Evolutionary conservation across 2,888 invertebrate genomes (phyloP).

Genomic region (Andrena haemorrhoa): DNA sequence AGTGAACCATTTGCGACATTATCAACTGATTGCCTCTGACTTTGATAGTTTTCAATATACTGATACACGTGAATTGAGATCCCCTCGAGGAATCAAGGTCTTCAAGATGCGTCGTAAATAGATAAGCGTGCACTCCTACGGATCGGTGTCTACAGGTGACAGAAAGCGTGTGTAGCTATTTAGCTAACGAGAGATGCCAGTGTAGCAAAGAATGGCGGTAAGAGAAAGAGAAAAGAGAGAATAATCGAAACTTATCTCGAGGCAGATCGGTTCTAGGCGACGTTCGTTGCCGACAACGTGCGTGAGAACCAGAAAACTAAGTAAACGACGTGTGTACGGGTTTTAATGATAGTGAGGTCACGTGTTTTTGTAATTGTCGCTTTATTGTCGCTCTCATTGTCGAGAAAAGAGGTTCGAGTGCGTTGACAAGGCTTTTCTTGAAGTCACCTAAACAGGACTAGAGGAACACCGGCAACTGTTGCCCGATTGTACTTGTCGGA

Average conservation of each 20-base stretch:
- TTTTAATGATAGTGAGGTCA: constrained; percentile 55
- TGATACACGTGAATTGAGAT: background rate
- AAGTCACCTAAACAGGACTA: constrained; percentile 77
- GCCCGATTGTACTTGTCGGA: constrained; percentile 32
- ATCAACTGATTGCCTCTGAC: background rate
- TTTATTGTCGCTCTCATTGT: constrained; percentile 76
- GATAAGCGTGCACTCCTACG: constrained; percentile 59
- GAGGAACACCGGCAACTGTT: constrained; percentile 25
- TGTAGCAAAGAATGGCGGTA: constrained; percentile 30
- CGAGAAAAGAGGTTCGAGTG: constrained; percentile 46
- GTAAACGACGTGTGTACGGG: constrained; percentile 44
- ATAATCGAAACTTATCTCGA: constrained; percentile 78
- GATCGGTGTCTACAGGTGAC: constrained; percentile 47
- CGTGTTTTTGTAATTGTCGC: constrained; percentile 65
- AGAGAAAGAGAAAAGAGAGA: constrained; percentile 29
- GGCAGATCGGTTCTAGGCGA: constrained; percentile 74
- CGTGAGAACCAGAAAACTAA: constrained; percentile 11
- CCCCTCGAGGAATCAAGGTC: constrained; percentile 17
- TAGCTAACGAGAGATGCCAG: constrained; percentile 44
- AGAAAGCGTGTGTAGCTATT: constrained; percentile 61
- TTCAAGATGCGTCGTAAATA: constrained; percentile 45
- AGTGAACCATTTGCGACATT: background rate
- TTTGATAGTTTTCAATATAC: background rate
- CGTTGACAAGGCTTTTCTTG: constrained; percentile 68
- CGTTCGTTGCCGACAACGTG: constrained; percentile 47